phyloP scores from a whole-genome alignment of 2,888 invertebrate genomes.

The Macrosoma leucophasiata region DNA sequence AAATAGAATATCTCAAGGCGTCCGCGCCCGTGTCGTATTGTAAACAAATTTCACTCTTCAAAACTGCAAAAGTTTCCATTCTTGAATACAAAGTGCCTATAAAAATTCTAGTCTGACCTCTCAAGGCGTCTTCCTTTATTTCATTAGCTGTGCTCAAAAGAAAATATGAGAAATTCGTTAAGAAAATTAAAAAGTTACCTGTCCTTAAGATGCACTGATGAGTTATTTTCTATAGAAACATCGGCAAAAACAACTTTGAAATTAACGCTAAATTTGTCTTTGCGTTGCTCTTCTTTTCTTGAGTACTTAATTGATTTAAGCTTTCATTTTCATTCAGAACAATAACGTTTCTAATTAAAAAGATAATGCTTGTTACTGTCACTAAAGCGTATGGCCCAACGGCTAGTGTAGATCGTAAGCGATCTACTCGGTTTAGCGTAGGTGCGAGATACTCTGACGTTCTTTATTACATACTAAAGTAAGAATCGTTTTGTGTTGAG shows the following conservation, averaged over 20 bases:
- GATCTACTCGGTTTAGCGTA: too few species aligned
- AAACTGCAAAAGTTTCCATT: conserved; percentile 37
- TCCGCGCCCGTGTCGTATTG: conserved; percentile 30
- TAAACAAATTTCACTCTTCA: conserved; percentile 37
- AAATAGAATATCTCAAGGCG: conserved; percentile 37
- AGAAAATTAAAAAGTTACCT: conserved; percentile 67
- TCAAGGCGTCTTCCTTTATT: conserved; percentile 43
- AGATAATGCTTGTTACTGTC: too few species aligned
- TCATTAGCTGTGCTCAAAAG: conserved; percentile 55
- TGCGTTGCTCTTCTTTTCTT: conserved; percentile 10
- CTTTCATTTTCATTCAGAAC: too few species aligned
- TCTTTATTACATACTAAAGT: too few species aligned
- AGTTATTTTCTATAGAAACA: too few species aligned
- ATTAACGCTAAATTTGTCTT: too few species aligned
- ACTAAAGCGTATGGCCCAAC: too few species aligned
- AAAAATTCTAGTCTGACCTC: conserved; percentile 50
- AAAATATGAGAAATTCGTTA: conserved; percentile 65
- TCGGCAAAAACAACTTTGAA: too few species aligned
- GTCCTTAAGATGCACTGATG: conserved; percentile 55
- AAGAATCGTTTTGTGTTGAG: too few species aligned
- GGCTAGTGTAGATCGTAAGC: too few species aligned
- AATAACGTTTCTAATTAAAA: too few species aligned
- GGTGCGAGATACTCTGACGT: too few species aligned
- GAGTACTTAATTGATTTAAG: conserved; percentile 11
- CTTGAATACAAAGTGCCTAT: conserved; percentile 46